phyloP scores from a whole-genome alignment of 2,797 vertebrate species.

The Ctenosaura bakeri region DNA sequence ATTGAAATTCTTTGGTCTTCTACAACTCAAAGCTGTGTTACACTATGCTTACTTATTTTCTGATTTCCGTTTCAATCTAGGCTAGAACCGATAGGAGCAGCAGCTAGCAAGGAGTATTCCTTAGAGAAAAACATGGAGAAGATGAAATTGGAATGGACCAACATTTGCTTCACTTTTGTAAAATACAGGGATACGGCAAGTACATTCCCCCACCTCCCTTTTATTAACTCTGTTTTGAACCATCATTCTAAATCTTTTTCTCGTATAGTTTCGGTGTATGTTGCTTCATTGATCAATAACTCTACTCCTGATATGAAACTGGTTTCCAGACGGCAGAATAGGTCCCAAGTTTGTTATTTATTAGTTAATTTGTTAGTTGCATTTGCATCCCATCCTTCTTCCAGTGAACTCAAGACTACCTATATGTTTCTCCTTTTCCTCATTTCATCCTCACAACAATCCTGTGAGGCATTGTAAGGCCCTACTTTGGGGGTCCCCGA shows the following conservation, averaged over 20 bases:
- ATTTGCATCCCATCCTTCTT: too few relatives aligned
- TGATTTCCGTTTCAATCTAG: constrained; percentile 76
- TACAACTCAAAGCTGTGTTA: neutral
- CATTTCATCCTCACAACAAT: too few relatives aligned
- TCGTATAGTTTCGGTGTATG: neutral
- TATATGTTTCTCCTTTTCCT: too few relatives aligned
- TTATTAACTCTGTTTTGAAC: neutral
- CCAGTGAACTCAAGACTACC: too few relatives aligned
- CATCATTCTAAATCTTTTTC: constrained; percentile 11
- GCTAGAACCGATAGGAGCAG: constrained; percentile 88
- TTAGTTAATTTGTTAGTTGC: too few relatives aligned
- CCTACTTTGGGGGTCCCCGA: too few relatives aligned
- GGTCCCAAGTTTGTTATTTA: too few relatives aligned
- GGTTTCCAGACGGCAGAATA: neutral
- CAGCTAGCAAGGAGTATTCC: constrained; percentile 92
- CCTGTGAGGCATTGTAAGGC: too few relatives aligned
- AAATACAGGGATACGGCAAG: constrained; percentile 91
- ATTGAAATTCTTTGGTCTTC: neutral
- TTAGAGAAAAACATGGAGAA: constrained; percentile 91
- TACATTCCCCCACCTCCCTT: constrained; percentile 19
- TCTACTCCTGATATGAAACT: neutral
- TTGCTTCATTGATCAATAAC: neutral
- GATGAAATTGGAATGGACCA: constrained; percentile 90
- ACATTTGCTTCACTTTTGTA: constrained; percentile 81
- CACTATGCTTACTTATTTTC: neutral